Conservation (phyloP, 1,140 invertebrate species). For the Brachystomella parvula region DNA sequence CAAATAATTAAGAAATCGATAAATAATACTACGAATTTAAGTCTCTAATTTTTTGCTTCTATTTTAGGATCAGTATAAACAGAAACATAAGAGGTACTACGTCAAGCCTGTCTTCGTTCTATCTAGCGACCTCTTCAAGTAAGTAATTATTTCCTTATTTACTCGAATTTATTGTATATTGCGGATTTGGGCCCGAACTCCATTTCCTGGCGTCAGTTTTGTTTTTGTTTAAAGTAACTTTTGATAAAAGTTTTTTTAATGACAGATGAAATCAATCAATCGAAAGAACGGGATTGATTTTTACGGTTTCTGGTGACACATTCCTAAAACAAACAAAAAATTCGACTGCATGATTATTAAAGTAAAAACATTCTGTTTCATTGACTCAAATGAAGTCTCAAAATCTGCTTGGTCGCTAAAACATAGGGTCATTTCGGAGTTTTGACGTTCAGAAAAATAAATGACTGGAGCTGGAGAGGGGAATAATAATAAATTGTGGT, state of each 20-base stretch:
- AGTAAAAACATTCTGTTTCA: too few relatives aligned
- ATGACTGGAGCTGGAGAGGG: too few relatives aligned
- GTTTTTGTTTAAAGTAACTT: background rate
- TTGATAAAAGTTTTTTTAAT: too few relatives aligned
- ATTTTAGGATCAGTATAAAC: slow-evolving; percentile 48
- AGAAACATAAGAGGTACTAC: slow-evolving; percentile 49
- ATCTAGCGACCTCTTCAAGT: slow-evolving; percentile 28
- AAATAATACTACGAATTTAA: too few relatives aligned
- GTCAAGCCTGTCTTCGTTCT: slow-evolving; percentile 45
- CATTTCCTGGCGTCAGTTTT: background rate
- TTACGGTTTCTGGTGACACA: background rate
- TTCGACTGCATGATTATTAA: too few relatives aligned
- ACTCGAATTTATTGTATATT: too few relatives aligned
- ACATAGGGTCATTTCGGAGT: too few relatives aligned
- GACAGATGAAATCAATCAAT: background rate
- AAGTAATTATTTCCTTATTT: slow-evolving; percentile 14
- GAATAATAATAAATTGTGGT: too few relatives aligned
- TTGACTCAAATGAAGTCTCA: too few relatives aligned
- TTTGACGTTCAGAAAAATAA: too few relatives aligned
- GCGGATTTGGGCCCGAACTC: background rate
- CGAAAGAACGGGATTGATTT: background rate
- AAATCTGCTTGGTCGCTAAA: too few relatives aligned
- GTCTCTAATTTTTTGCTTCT: slow-evolving; percentile 32
- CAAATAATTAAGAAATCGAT: too few relatives aligned
- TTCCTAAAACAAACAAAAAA: background rate